Percentiles rank a stretch among this genome's conserved stretches.
These are phyloP conservation scores for Eptesicus fuscus DNA, from an alignment of 2,113 vertebrate species.

Conservation along the genomic window DNA sequence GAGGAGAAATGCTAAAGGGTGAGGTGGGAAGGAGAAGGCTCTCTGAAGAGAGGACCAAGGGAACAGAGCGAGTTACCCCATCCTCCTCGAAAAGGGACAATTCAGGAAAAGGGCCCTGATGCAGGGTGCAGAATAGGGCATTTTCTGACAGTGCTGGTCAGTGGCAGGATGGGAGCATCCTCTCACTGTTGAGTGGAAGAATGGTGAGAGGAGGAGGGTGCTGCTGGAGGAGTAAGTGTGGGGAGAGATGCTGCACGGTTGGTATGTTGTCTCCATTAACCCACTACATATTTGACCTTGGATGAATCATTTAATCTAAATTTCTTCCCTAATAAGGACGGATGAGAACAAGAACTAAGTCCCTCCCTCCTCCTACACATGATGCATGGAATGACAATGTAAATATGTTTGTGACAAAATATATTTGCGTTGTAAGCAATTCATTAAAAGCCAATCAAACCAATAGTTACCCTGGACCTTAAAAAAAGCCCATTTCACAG, in stretches of 20 bases:
- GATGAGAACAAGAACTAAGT: neutral
- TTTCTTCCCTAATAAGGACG: neutral
- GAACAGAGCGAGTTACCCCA: neutral
- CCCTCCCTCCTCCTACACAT: neutral
- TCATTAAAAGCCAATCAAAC: conserved; percentile 15
- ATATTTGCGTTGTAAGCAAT: neutral
- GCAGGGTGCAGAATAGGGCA: neutral
- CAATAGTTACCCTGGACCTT: neutral
- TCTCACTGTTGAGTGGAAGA: neutral
- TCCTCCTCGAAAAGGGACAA: neutral
- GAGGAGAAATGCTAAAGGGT: neutral
- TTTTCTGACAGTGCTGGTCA: neutral
- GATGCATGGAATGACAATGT: neutral
- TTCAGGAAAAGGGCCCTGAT: neutral
- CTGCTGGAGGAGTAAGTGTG: neutral
- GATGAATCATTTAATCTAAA: neutral
- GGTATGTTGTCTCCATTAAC: neutral
- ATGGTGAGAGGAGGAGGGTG: neutral
- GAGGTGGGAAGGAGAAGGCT: neutral
- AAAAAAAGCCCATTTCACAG: neutral
- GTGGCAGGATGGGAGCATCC: neutral
- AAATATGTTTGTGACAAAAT: neutral
- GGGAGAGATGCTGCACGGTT: neutral
- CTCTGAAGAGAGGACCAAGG: neutral
- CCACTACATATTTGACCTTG: neutral